phyloP scores from a whole-genome alignment of 2,888 invertebrate genomes.

The Thereva unica region DNA sequence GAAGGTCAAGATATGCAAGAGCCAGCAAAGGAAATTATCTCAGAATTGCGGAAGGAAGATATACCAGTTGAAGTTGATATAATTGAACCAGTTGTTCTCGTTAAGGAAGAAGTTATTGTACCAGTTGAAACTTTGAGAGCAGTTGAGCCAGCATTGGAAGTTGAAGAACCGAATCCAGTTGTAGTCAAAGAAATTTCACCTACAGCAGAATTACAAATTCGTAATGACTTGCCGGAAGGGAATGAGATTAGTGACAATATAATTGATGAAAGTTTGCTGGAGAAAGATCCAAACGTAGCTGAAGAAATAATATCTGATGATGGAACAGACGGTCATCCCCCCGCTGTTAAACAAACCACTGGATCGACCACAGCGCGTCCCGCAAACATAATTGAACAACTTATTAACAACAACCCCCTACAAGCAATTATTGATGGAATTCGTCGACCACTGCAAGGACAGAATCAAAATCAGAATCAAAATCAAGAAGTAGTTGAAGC shows the following conservation, averaged over 20 bases:
- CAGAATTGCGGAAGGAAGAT: conserved; percentile 11
- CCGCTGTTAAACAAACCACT: conserved; percentile 14
- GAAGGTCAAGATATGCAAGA: conserved; percentile 9
- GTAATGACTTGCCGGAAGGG: conserved; percentile 2
- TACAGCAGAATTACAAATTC: neutral
- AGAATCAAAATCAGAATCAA: neutral
- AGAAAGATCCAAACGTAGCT: neutral
- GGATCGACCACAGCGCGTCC: conserved; percentile 19
- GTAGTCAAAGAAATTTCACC: conserved; percentile 6
- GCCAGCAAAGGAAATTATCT: neutral
- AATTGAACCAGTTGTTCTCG: conserved; percentile 10
- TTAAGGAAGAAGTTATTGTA: conserved; percentile 20
- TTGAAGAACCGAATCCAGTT: neutral
- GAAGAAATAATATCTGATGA: conserved; percentile 11
- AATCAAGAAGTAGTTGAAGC: conserved; percentile 3
- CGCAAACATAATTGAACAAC: conserved; percentile 33
- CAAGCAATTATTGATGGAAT: conserved; percentile 38
- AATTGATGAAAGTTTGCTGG: neutral
- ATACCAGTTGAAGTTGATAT: conserved; percentile 24
- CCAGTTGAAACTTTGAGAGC: conserved; percentile 1
- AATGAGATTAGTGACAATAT: conserved; percentile 5
- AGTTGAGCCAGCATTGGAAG: neutral
- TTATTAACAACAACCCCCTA: conserved; percentile 36
- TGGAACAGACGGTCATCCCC: neutral
- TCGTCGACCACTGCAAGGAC: conserved; percentile 33